A percentile compares a stretch with the other conserved stretches of the same genome.
Conservation (phyloP, 2,888 invertebrate species). For the Monopis laevigella region DNA sequence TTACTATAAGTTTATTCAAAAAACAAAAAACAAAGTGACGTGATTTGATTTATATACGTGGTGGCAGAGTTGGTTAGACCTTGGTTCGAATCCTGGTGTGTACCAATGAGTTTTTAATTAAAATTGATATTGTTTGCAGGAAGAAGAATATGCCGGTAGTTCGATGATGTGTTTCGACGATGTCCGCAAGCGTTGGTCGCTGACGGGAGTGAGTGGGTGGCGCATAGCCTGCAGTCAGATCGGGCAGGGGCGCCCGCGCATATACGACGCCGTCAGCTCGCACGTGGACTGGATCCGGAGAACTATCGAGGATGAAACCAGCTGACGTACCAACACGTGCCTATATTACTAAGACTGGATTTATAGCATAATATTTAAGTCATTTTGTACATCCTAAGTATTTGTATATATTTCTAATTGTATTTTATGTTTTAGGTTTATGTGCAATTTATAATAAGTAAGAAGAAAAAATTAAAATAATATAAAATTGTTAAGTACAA, state of each 20-base stretch:
- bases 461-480: too few species aligned
- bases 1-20: too few species aligned
- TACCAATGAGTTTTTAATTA: too few species aligned
- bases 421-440: too few species aligned
- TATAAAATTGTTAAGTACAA: too few species aligned
- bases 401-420: background rate
- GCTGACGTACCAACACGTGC: conserved; percentile 33
- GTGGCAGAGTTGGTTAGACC: too few species aligned
- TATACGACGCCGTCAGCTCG: conserved; percentile 84
- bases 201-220: conserved; percentile 86
- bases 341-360: conserved; percentile 12
- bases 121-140: too few species aligned
- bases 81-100: too few species aligned
- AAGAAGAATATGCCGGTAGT: conserved; percentile 89
- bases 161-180: conserved; percentile 83
- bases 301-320: conserved; percentile 69
- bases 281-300: conserved; percentile 88
- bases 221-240: conserved; percentile 84
- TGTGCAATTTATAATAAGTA: too few species aligned
- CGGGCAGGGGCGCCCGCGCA: conserved; percentile 79
- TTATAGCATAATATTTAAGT: conserved; percentile 1
- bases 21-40: too few species aligned
- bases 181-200: conserved; percentile 78
- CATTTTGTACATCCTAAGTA: background rate
- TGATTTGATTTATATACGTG: too few species aligned